These are phyloP conservation scores for Agrilus planipennis DNA, from an alignment of 1,140 invertebrate species.

Conservation along the genomic window DNA sequence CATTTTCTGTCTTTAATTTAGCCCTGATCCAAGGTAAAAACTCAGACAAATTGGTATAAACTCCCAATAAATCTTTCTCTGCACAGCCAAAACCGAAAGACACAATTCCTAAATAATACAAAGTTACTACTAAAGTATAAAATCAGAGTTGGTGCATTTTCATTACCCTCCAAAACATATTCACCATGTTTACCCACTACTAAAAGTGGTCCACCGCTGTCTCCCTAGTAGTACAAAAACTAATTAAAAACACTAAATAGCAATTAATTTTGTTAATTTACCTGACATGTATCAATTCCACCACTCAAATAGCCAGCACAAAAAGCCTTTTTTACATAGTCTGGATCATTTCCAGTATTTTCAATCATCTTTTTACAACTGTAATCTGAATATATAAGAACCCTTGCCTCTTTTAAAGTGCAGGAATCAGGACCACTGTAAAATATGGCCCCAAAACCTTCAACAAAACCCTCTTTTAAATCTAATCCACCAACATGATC, in stretches of 20 bases:
- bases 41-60: constrained; percentile 54
- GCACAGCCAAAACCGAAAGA: constrained; percentile 52
- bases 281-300: constrained; percentile 28
- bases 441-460: constrained; percentile 20
- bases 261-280: constrained; percentile 6
- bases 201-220: constrained; percentile 28
- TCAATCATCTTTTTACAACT: constrained; percentile 21
- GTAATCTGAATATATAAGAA: constrained; percentile 20
- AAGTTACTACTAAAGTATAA: neutral
- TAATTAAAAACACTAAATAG: neutral
- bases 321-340: constrained; percentile 19
- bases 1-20: constrained; percentile 10
- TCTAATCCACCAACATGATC: neutral
- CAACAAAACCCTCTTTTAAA: constrained; percentile 19
- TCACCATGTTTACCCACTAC: constrained; percentile 15
- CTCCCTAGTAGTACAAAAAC: constrained; percentile 20
- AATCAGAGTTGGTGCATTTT: neutral
- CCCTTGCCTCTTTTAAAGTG: constrained; percentile 22
- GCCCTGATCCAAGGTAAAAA: constrained; percentile 57
- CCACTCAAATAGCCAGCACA: constrained; percentile 29
- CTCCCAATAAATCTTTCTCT: constrained; percentile 39
- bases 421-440: constrained; percentile 19
- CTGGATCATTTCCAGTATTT: constrained; percentile 16
- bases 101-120: constrained; percentile 39
- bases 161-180: constrained; percentile 21